Conservation (phyloP, 2,888 invertebrate species). For the Tetranychus truncatus region DNA sequence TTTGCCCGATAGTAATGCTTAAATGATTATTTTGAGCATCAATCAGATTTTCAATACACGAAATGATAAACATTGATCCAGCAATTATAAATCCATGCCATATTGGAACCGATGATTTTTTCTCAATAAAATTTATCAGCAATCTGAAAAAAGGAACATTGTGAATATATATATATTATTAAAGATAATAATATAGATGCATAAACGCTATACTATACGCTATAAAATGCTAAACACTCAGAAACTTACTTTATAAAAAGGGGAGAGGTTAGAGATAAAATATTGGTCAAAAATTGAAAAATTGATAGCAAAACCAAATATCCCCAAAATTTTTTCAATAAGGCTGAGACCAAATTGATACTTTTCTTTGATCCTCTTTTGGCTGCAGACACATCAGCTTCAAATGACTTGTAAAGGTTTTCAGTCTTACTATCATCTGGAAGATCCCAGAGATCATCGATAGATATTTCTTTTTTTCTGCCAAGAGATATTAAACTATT, state of each 20-base stretch:
- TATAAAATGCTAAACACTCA: conserved; percentile 31
- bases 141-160: conserved; percentile 26
- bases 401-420: conserved; percentile 17
- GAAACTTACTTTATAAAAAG: conserved; percentile 14
- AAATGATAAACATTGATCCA: conserved; percentile 49
- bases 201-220: no score
- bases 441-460: conserved; percentile 32
- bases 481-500: conserved; percentile 24
- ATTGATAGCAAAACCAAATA: not conserved
- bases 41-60: conserved; percentile 59
- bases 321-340: not conserved
- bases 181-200: no score
- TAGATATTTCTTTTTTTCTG: conserved; percentile 31
- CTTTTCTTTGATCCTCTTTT: no score
- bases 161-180: no score
- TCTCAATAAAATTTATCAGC: conserved; percentile 1
- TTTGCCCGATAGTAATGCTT: conserved; percentile 74
- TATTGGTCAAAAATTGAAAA: not conserved
- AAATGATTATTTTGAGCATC: conserved; percentile 75
- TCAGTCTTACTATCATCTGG: conserved; percentile 22
- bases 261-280: not conserved
- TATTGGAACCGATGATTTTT: not conserved
- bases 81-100: conserved; percentile 82
- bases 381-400: not conserved
- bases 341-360: not conserved